Percentiles rank a stretch among this genome's conserved stretches.
These are phyloP conservation scores for Ectropis crepuscularia DNA, from an alignment of 2,888 invertebrate species.

Conservation along the genomic window DNA sequence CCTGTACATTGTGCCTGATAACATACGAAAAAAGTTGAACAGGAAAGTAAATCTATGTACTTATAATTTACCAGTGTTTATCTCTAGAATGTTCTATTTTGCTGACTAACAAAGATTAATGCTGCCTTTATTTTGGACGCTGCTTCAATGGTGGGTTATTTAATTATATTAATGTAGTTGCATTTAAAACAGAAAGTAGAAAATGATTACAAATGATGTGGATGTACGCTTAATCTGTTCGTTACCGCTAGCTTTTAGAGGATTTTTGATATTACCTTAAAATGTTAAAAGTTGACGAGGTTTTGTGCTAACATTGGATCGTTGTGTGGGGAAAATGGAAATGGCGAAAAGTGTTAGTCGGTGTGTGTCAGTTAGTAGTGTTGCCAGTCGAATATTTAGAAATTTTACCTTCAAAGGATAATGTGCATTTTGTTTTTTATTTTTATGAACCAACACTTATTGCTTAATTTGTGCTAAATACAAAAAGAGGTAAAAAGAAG, in stretches of 20 bases:
- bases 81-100: slow-evolving; percentile 22
- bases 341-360: background rate
- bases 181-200: slow-evolving; percentile 86
- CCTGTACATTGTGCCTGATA: no score
- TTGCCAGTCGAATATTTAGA: no score
- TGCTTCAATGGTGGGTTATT: slow-evolving; percentile 80
- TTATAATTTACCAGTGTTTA: background rate
- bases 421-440: no score
- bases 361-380: background rate
- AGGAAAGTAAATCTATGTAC: no score
- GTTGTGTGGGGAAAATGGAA: background rate
- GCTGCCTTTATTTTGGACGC: slow-evolving; percentile 76
- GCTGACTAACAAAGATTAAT: slow-evolving; percentile 47
- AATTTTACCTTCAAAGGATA: no score
- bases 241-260: slow-evolving; percentile 63
- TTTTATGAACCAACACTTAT: no score
- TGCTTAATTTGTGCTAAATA: no score
- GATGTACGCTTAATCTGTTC: slow-evolving; percentile 41
- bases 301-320: background rate
- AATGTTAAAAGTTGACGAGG: slow-evolving; percentile 24
- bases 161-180: slow-evolving; percentile 58
- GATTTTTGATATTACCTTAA: slow-evolving; percentile 49
- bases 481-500: no score
- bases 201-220: slow-evolving; percentile 85
- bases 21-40: no score